Base-by-base conservation (phyloP, 2,113 vertebrate genomes). In the Pelecanoides urinatrix region DNA sequence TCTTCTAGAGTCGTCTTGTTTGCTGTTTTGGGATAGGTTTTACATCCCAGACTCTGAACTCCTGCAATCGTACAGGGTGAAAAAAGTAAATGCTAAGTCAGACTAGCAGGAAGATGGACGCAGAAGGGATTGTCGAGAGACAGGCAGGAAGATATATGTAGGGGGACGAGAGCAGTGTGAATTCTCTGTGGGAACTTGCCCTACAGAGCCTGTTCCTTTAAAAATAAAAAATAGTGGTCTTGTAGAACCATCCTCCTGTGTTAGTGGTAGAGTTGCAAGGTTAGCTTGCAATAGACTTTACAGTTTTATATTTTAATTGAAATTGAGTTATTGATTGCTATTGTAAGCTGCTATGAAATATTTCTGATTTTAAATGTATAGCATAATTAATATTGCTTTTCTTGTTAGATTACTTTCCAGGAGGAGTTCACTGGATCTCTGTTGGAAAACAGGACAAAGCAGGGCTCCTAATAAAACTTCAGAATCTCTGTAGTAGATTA, bases 341-440 rank as follows among this genome's bases (percentile, higher is more conserved):
- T 83, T 61, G 20, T 56, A 52, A 86, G 21, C 16, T 74, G 17
- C 26, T 86, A 7, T 70, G 65, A 66, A 88, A 30, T 70, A 86
- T 66, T 59, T 84, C 55, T 61, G 20, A 52, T 65, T 91, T 65
- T 16, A 74, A 65, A 52, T 45, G 12, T 72, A 26, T 45, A 66
- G 19, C n/a, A 10, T 74, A 36, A 83, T 59, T 94, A 80, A 62
- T 42, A 44, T 6, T 56, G 11, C 63, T 76, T 91, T 70, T 71
- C 27, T 97, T 40, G 8, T 67, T 86, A 99, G 99, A 96, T 67
- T 99, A 97, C 83, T 99, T 99, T 93, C 99, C 99, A 34, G 99
- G 98, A 83, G 99, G 99, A 53, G 98, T 99, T 68, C 98, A 99
- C 68, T 99, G 99, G 99, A 95, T 99, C 92, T 99, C 99, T 78